Base-by-base conservation (phyloP, 2,797 vertebrate species). In the Petrocephalus schoutedeni region DNA sequence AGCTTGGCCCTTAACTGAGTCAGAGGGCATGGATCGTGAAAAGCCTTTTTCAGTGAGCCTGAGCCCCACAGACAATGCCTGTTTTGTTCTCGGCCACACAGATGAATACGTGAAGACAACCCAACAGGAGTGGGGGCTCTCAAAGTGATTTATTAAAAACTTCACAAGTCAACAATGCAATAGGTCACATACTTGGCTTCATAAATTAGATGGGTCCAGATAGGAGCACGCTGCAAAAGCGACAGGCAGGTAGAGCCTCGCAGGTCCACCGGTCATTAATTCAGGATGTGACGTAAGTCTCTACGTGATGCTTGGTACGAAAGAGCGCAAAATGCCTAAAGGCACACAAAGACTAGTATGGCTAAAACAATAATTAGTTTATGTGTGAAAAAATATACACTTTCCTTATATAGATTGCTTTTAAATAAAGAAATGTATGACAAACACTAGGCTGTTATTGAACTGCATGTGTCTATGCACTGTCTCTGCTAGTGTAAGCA, bases 61-160 rank as follows among this genome's bases (percentile, higher is more conserved):
- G 32, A 67, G 36, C 41, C 28, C 3, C 57, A 32, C 53, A 82
- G 88, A 88, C 88, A 88, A 88, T 77, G 84, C 14, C 7, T 19
- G 9, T 61, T 61, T 51, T 88, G 88, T 88, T 82, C 58, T 1
- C 9, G 54, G 23, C 36, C n/a, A 14, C 41, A 54, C 3, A 61
- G 88, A 88, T 86, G 85, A 88, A 80, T 88, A 88, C 61, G 88
- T 86, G 88, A 61, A 86, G 85, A 86, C 64, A 88, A 64, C 64
- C 88, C 54, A 36, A 88, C 36, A 21, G 2, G 32, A 23, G 23
- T 16, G 58, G 58, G 87, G 57, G 58, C 7, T 64, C 57, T 51
- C 19, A 61, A 41, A 59, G 16, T 64, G 45, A 21, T 54, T 77
- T 49, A 57, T 54, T 86, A 86, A 86, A 86, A 58, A 58, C 84